Evolutionary conservation across 2,888 invertebrate species (phyloP), one percentile per base, ranked within the genome.

Genomic region (Apodemia mormo): DNA sequence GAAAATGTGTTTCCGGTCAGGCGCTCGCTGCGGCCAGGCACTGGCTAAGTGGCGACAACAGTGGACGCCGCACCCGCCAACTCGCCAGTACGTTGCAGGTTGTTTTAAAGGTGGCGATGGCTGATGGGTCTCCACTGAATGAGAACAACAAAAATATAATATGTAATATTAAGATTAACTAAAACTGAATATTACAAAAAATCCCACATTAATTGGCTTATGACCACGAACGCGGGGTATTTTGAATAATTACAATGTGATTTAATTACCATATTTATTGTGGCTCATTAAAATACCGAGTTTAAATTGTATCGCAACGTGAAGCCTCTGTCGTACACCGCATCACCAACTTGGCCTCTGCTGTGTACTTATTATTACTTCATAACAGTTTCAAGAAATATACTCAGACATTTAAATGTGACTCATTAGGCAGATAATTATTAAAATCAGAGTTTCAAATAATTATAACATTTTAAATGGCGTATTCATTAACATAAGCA

Each of bases 201-300:
- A 65, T 65, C 67, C 49, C 65, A 65, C 54, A 58, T 65, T 65
- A 70, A 70, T 68, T 68, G 56, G 64, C 68, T 56, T 49, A 54
- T 65, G 65, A 56, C 45, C 52, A 43, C 52, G 58, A n/a, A 68
- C 71, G 70, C 68, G 54, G 70, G 65, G 70, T 75, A 78, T 77
- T 77, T 73, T 71, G 76, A 78, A 79, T 77, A 75, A 76, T 73
- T 72, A 70, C 70, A 70, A 58, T 67, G 74, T 70, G 72, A 76
- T 77, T 74, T 71, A 72, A 78, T 78, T 78, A 77, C 71, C 77
- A 77, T 79, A 76, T 75, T 73, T 75, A 71, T 75, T 70, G 73
- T 66, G 68, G 43, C 71, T 78, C 77, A 76, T 79, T 77, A 78
- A 78, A 79, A 77, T 79, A 73, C 78, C 78, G 71, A 66, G 68